Conservation (phyloP, 2,797 vertebrate species). For the Cercopithecus hamlyni region DNA sequence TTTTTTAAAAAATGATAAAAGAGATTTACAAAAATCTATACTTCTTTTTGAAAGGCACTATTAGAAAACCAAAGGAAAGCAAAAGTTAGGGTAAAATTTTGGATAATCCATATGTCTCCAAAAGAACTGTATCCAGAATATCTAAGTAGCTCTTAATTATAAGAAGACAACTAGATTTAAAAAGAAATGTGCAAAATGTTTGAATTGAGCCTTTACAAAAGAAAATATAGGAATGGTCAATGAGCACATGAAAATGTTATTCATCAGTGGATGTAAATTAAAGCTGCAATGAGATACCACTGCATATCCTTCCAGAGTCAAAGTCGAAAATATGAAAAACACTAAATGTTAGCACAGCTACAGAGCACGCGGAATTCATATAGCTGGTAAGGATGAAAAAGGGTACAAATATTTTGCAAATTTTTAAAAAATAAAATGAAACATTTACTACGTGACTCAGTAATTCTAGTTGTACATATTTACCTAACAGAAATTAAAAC, state of each 20-base stretch:
- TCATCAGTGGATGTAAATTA: not conserved
- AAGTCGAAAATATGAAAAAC: not conserved
- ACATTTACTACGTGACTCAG: not conserved
- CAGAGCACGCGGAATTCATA: not conserved
- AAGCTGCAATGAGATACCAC: not conserved
- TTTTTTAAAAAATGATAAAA: not conserved
- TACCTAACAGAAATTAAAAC: not conserved
- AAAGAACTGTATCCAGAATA: not conserved
- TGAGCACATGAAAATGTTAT: not conserved
- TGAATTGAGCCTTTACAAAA: not conserved
- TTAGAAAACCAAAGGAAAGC: not conserved
- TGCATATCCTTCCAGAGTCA: not conserved
- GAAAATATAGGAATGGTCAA: not conserved
- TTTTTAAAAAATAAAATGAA: not conserved
- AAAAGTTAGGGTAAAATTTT: not conserved
- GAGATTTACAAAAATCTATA: not conserved
- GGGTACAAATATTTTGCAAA: not conserved
- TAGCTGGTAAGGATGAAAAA: not conserved
- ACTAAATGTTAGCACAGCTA: not conserved
- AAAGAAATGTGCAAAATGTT: not conserved
- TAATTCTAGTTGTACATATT: not conserved
- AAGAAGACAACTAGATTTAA: not conserved
- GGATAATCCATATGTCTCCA: not conserved
- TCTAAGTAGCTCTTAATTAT: not conserved
- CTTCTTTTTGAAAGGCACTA: not conserved